Base-by-base conservation (phyloP, 2,797 vertebrate genomes). In the Sparus aurata region DNA sequence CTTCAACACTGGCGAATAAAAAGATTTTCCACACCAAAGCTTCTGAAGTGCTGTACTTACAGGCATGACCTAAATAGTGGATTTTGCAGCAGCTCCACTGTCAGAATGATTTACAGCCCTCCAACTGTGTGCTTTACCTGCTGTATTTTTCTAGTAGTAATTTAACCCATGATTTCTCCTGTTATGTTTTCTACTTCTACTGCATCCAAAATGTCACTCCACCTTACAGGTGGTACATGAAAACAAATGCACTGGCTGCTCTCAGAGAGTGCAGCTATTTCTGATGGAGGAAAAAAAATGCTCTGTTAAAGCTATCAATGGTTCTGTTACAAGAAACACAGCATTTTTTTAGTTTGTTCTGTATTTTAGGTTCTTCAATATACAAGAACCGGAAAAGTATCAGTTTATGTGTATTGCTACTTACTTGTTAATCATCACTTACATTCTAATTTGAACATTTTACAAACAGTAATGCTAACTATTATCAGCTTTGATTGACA, bases 11-110 rank as follows among this genome's bases (percentile, higher is more conserved):
- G 5, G 38, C 87, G 64, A 86, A 85, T 75, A 86, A 88, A 89
- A 83, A 88, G 65, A 73, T 75, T 80, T 75, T 84, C 69, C 82
- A 83, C 79, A 86, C 92, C 76, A 87, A 71, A 79, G 80, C 82
- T 73, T 72, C 43, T 82, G 52, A 83, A 87, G 82, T 70, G 75
- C 69, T 77, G 75, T 50, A 81, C 81, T 89, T 77, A 82, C 46
- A 87, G 78, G 69, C 66, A 66, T 80, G 79, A 85, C 77, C 83
- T 78, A 70, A 89, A 86, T 45, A 72, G 59, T 78, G 47, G 79
- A 83, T 87, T 82, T 68, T 83, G 57, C 60, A 57, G 79, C 67
- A 64, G 80, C 68, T 80, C 82, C 4, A 13, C 68, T 83, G 77
- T 89, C 84, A 83, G 62, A 77, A 65, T 83, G 77, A 91, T 89